These are phyloP conservation scores for Chaetodon auriga DNA, from an alignment of 2,113 vertebrate genomes.

Conservation along the genomic window DNA sequence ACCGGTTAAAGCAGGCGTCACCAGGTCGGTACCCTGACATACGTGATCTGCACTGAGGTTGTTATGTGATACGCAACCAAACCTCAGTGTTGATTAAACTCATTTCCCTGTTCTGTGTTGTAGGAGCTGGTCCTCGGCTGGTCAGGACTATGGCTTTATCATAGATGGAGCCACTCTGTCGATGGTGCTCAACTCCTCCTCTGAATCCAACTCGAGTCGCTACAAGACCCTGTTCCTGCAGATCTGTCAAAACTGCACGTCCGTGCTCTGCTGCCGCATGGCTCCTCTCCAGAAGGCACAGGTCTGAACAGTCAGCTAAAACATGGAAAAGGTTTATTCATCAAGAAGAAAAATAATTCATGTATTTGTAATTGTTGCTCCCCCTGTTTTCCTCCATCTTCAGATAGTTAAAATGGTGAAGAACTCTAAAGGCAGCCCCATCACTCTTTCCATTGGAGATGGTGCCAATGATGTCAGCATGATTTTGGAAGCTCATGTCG, in stretches of 20 bases:
- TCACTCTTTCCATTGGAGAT: slow-evolving; percentile 95
- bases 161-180: slow-evolving; percentile 94
- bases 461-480: slow-evolving; percentile 99
- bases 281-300: slow-evolving; percentile 97
- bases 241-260: slow-evolving; percentile 94
- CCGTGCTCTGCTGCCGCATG: slow-evolving; percentile 98
- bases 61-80: neutral
- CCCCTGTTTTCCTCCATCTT: neutral
- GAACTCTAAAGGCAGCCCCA: slow-evolving; percentile 93
- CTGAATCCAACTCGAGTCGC: slow-evolving; percentile 86
- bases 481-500: slow-evolving; percentile 99
- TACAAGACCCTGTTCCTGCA: slow-evolving; percentile 97
- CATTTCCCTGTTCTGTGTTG: slow-evolving; percentile 16
- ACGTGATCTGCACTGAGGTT: neutral
- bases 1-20: slow-evolving; percentile 83
- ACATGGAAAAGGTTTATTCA: neutral
- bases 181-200: slow-evolving; percentile 90
- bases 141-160: slow-evolving; percentile 94
- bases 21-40: slow-evolving; percentile 83
- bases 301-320: slow-evolving; percentile 79
- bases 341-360: neutral
- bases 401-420: slow-evolving; percentile 99
- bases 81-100: neutral
- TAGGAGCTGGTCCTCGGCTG: slow-evolving; percentile 89
- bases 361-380: no score